Evolutionary conservation across 30 jellyfish, hydroid and myxozoan species (phyloP).

Genomic region (Chrysaora quinquecirrha): DNA sequence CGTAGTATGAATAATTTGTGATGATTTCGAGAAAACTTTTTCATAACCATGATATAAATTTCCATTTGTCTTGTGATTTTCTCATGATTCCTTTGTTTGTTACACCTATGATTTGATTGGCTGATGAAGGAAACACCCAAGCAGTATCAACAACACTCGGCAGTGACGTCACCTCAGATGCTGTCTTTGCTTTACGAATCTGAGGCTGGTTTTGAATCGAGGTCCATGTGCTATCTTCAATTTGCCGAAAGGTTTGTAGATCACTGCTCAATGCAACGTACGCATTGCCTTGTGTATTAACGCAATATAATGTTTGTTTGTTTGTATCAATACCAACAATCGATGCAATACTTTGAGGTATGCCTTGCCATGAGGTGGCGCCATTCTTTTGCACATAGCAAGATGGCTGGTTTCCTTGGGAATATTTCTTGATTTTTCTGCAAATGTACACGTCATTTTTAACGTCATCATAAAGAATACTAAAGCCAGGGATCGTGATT

Average conservation of each 20-base stretch:
- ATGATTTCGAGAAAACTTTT: too few relatives aligned
- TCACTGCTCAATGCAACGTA: neutral
- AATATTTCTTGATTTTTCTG: neutral
- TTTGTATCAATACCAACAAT: too few relatives aligned
- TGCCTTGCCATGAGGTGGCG: neutral
- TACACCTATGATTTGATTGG: neutral
- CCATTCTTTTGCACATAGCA: neutral
- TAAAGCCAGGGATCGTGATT: constrained; percentile 21
- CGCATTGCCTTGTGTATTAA: neutral
- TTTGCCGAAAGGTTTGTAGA: neutral
- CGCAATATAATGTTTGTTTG: neutral
- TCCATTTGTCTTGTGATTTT: too few relatives aligned
- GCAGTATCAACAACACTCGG: too few relatives aligned
- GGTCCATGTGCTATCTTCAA: constrained; percentile 5
- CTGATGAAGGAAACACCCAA: neutral
- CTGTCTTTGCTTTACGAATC: constrained; percentile 1
- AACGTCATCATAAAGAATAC: constrained; percentile 41
- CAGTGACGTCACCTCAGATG: too few relatives aligned
- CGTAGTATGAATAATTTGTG: too few relatives aligned
- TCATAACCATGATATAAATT: too few relatives aligned
- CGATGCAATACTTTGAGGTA: too few relatives aligned
- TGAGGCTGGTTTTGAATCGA: too few relatives aligned
- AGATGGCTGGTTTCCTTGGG: neutral
- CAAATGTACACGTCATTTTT: neutral
- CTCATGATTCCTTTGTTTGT: too few relatives aligned